Evolutionary conservation across 2,888 invertebrate species (phyloP).

Genomic region (Podabrus alpinus): DNA sequence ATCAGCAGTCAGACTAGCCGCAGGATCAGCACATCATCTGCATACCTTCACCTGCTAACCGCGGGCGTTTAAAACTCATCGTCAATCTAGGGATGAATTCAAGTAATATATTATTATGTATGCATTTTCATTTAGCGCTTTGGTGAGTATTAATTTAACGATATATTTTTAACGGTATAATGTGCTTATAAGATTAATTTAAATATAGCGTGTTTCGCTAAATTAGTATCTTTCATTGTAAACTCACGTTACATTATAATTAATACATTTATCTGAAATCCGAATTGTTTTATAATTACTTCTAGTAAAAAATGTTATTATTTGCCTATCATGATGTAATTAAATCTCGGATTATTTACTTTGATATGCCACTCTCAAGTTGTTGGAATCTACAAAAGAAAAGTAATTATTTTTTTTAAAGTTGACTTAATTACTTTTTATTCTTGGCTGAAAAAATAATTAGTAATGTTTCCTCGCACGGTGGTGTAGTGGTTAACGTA

Average conservation of each 20-base stretch:
- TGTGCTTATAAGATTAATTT: constrained; percentile 5
- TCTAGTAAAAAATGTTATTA: not conserved
- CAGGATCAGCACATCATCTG: constrained; percentile 16
- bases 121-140: not conserved
- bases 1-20: constrained; percentile 17
- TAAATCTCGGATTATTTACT: not conserved
- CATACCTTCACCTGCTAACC: constrained; percentile 19
- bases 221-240: constrained; percentile 3
- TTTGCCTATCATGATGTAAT: not conserved
- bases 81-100: not conserved
- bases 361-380: not conserved
- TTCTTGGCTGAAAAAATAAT: not conserved
- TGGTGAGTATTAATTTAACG: not conserved
- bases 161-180: not conserved
- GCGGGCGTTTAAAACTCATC: constrained; percentile 1
- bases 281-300: constrained; percentile 5
- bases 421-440: not conserved
- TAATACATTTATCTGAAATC: constrained; percentile 8
- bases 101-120: too few species aligned
- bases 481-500: not conserved
- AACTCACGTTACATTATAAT: constrained; percentile 9
- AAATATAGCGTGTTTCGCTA: constrained; percentile 8
- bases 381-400: not conserved
- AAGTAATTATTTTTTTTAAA: too few species aligned
- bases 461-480: not conserved